These are phyloP conservation scores for Notarius quadriscutis DNA, from an alignment of 2,113 vertebrate species.

Conservation along the genomic window DNA sequence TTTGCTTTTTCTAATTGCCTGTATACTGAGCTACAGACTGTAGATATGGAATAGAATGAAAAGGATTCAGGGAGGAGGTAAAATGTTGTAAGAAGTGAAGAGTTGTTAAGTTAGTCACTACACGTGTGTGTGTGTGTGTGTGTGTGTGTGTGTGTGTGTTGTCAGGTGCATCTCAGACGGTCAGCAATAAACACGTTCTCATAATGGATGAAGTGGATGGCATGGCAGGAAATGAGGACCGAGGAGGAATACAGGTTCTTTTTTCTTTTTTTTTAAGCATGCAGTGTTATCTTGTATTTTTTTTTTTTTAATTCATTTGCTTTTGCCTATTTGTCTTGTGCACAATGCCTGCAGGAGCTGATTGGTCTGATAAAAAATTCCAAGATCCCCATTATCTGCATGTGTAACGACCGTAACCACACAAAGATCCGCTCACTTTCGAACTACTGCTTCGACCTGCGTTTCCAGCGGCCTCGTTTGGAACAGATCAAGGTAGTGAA, in stretches of 20 bases:
- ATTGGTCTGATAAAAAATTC: constrained; percentile 87
- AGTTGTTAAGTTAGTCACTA: neutral
- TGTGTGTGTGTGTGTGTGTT: constrained; percentile 34
- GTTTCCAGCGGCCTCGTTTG: constrained; percentile 90
- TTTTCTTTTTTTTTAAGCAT: neutral
- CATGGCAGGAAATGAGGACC: constrained; percentile 96
- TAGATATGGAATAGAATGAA: neutral
- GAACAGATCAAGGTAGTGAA: constrained; percentile 92
- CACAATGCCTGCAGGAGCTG: constrained; percentile 78
- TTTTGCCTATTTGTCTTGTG: neutral
- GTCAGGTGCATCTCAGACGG: constrained; percentile 79
- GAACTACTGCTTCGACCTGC: constrained; percentile 95
- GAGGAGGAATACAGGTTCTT: constrained; percentile 91
- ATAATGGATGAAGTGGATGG: constrained; percentile 99
- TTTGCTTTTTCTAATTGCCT: neutral
- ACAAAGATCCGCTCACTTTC: constrained; percentile 91
- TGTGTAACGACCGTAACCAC: constrained; percentile 98
- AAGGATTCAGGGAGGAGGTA: neutral
- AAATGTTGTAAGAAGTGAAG: neutral
- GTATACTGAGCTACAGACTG: neutral
- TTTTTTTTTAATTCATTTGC: neutral
- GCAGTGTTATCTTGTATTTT: neutral
- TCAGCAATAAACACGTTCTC: constrained; percentile 84
- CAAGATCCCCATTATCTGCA: constrained; percentile 96
- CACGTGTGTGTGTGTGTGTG: neutral